Evolutionary conservation across 1,140 invertebrate genomes (phyloP).

Genomic region (Papilio machaon): DNA sequence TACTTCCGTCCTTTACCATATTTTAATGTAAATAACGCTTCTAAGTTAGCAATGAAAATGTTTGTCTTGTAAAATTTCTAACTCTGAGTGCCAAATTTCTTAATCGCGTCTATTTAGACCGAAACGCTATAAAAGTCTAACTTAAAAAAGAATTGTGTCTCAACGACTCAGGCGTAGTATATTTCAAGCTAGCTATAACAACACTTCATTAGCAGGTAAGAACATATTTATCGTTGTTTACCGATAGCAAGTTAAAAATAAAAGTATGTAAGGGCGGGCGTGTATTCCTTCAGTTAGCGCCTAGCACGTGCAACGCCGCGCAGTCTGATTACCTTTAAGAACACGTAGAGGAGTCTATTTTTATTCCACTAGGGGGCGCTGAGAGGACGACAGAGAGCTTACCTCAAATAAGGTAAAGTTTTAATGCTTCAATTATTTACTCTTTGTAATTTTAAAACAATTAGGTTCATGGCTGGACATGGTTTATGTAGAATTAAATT

Average conservation of each 20-base stretch:
- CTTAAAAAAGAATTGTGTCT: conserved; percentile 37
- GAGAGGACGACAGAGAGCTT: conserved; percentile 51
- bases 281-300: conserved; percentile 73
- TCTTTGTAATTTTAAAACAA: not conserved
- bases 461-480: not conserved
- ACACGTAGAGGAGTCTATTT: conserved; percentile 60
- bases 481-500: not conserved
- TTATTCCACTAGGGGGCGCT: conserved; percentile 54
- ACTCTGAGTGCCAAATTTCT: not conserved
- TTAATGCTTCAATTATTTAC: not conserved
- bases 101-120: not conserved
- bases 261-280: conserved; percentile 66
- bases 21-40: not conserved
- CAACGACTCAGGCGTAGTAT: conserved; percentile 5
- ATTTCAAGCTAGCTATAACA: conserved; percentile 35
- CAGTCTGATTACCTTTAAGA: conserved; percentile 66
- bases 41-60: not conserved
- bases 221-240: conserved; percentile 67
- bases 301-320: conserved; percentile 74
- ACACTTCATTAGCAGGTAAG: conserved; percentile 62
- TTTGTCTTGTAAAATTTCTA: not conserved
- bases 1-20: not conserved
- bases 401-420: conserved; percentile 40
- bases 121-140: conserved; percentile 5
- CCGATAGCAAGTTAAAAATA: conserved; percentile 58